Evolutionary conservation across 2,888 invertebrate species (phyloP), one percentile per base, ranked within the genome.

Genomic region (Hedya salicella): DNA sequence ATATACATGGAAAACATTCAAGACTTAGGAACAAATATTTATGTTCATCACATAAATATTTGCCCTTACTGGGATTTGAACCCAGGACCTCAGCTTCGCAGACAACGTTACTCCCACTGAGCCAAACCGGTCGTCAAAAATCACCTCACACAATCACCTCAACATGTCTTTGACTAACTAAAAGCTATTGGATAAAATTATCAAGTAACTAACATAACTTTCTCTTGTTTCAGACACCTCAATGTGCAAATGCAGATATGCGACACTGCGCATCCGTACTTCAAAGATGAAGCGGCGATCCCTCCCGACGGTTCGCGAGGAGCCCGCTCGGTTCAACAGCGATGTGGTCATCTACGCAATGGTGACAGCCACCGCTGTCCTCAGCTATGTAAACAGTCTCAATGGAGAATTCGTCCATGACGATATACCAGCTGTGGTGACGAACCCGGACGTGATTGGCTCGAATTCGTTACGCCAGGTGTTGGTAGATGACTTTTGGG

Each of bases 331-430:
- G 48, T 71, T 75, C 61, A 80, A 83, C 69, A 89, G 89, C 75
- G 93, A 94, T 73, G 89, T 94, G 85, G 93, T 93, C 21, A 92
- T 95, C 44, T 95, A 95, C 82, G 84, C 87, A 39, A 92, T 95
- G 78, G 95, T 96, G 70, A 93, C 94, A 40, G 88, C 95, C 14
- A 94, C 95, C 11, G 95, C 96, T 14, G 90, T 95, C 49, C 93
- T 94, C 0, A 95, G 95, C 81, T 96, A 96, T 83, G 85, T 95
- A 69, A 96, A 96, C 88, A 95, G 96, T 56, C 88, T 96, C 71
- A 93, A 93, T 69, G 96, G 96, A 49, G 97, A 97, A 79, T 97
- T 97, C 78, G 97, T 97, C 57, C 97, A 97, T 86, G 97, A 97
- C 81, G 97, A 97, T 82, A 95, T 97, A 71, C 96, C 96, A 66